These are phyloP conservation scores for Meles meles DNA, from an alignment of 2,113 vertebrate species.

Conservation along the genomic window DNA sequence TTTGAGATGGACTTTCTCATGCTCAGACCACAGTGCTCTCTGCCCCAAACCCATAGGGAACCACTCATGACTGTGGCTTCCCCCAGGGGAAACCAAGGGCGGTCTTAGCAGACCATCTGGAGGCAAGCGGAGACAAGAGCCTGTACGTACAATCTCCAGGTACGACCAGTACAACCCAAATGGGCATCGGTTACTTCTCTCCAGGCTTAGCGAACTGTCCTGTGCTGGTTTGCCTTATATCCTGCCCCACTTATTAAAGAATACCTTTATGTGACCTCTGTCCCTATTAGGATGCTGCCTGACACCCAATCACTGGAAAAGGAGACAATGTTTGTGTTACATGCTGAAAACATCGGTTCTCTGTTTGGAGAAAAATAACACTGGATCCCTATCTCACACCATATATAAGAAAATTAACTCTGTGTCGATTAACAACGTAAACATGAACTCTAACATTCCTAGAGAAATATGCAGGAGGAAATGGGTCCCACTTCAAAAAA, in stretches of 20 bases:
- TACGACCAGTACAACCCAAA: no score
- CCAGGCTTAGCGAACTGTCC: fast-evolving
- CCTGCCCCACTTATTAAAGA: neutral
- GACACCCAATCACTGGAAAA: neutral
- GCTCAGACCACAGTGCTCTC: fast-evolving
- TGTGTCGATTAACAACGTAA: fast-evolving
- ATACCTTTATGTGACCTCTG: fast-evolving
- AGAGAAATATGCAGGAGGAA: neutral
- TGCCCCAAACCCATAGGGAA: neutral
- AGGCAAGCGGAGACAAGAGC: neutral
- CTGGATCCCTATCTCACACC: neutral
- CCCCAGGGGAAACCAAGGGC: neutral
- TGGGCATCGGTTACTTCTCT: fast-evolving
- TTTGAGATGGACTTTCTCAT: neutral
- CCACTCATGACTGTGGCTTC: neutral
- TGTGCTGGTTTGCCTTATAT: fast-evolving
- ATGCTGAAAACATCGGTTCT: neutral
- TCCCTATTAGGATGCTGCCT: neutral
- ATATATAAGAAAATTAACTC: neutral
- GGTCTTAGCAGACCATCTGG: neutral
- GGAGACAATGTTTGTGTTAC: fast-evolving
- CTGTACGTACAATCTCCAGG: neutral
- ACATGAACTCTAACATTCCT: no score
- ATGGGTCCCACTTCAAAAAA: no score
- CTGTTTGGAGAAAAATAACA: neutral